Conservation (phyloP, 2,888 invertebrate genomes). For the Amblyjoppa proteus region DNA sequence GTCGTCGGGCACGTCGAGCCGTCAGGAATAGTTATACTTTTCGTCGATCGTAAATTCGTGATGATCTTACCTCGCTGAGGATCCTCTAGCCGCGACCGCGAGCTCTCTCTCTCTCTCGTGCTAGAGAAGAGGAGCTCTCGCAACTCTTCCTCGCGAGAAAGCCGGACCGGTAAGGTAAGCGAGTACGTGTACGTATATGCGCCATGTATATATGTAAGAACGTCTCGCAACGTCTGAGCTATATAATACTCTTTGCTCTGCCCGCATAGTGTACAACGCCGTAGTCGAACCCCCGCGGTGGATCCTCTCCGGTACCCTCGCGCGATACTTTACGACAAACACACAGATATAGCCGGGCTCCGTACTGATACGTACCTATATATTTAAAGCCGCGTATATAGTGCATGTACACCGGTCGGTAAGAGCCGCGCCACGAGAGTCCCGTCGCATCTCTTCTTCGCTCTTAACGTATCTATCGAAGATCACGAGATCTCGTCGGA, state of each 20-base stretch:
- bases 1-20: conserved; percentile 55
- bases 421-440: conserved; percentile 46
- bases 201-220: conserved; percentile 9
- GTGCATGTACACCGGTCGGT: conserved; percentile 42
- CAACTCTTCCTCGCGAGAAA: conserved; percentile 66
- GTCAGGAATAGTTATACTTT: conserved; percentile 70
- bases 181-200: conserved; percentile 23
- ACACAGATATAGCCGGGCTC: conserved; percentile 39
- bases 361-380: neutral
- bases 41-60: conserved; percentile 68
- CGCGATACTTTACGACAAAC: conserved; percentile 69
- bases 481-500: conserved; percentile 61
- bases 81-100: conserved; percentile 51
- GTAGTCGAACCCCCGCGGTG: conserved; percentile 69
- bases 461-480: conserved; percentile 68
- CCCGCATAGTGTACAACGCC: conserved; percentile 66
- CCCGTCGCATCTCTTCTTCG: conserved; percentile 44
- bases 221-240: conserved; percentile 46
- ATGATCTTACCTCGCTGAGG: conserved; percentile 56
- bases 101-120: conserved; percentile 31
- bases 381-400: conserved; percentile 13
- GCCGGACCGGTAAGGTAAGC: conserved; percentile 42
- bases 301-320: conserved; percentile 59
- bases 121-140: conserved; percentile 55
- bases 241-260: conserved; percentile 55